Conservation (phyloP, 1,140 invertebrate genomes). For the Zaprionus ornatus region DNA sequence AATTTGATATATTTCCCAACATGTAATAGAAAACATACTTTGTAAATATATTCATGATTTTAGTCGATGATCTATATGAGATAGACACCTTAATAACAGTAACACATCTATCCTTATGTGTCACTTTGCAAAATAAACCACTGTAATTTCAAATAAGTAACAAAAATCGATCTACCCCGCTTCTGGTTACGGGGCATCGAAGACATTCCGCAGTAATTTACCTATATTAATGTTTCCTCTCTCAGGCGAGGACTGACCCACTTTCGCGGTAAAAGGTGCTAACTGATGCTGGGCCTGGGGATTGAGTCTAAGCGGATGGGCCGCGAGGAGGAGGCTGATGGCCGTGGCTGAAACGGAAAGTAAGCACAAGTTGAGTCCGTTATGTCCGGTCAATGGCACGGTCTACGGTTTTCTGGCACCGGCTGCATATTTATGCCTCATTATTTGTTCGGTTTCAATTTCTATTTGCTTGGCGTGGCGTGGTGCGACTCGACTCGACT, state of each 20-base stretch:
- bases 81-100: too few relatives aligned
- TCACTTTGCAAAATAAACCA: too few relatives aligned
- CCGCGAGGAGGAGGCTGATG: constrained; percentile 8
- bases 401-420: constrained; percentile 26
- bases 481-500: constrained; percentile 28
- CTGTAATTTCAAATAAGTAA: neutral
- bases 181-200: neutral
- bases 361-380: constrained; percentile 27
- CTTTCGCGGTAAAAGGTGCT: constrained; percentile 70
- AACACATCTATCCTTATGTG: too few relatives aligned
- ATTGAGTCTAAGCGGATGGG: neutral
- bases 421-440: constrained; percentile 77
- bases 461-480: constrained; percentile 62
- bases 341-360: constrained; percentile 53
- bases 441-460: constrained; percentile 79
- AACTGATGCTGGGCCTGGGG: constrained; percentile 35
- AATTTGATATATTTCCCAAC: too few relatives aligned
- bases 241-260: constrained; percentile 59
- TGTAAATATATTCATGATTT: too few relatives aligned
- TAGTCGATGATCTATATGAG: too few relatives aligned
- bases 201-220: constrained; percentile 29
- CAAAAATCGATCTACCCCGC: neutral
- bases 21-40: too few relatives aligned
- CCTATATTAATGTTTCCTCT: constrained; percentile 25
- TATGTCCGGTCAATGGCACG: constrained; percentile 26